Conservation (phyloP, 2,888 invertebrate species). For the Xestoiulus laeticollis region DNA sequence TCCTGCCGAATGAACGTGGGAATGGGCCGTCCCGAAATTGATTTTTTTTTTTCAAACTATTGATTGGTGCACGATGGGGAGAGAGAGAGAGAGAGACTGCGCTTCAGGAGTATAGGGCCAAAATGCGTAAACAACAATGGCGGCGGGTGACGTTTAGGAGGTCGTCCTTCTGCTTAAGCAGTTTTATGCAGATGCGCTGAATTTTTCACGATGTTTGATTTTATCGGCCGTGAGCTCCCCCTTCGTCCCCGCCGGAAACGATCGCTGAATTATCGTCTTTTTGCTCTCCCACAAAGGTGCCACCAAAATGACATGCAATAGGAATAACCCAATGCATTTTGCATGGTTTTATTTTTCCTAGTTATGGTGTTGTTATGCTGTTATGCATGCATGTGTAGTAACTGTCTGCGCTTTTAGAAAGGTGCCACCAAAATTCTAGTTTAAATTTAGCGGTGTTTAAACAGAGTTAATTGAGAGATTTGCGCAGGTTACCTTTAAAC, state of each 20-base stretch:
- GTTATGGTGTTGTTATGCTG: too few relatives aligned
- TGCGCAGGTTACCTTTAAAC: too few relatives aligned
- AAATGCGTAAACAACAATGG: slow-evolving; percentile 32
- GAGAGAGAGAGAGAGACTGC: background rate
- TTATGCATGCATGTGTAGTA: too few relatives aligned
- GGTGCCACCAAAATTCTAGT: too few relatives aligned
- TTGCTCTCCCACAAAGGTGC: background rate
- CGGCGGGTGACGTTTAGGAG: background rate
- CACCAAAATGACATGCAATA: background rate
- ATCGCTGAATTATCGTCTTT: background rate
- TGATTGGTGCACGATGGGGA: background rate
- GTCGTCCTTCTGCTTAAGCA: background rate
- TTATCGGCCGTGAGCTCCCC: background rate
- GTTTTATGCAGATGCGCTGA: background rate
- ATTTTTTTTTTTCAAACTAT: slow-evolving; percentile 30
- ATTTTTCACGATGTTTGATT: background rate
- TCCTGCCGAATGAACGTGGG: slow-evolving; percentile 8
- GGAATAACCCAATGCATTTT: too few relatives aligned
- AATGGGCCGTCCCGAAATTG: slow-evolving; percentile 39
- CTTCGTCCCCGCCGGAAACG: background rate
- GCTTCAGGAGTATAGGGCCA: background rate
- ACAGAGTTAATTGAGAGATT: too few relatives aligned
- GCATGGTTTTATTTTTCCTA: too few relatives aligned
- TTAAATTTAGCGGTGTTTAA: too few relatives aligned
- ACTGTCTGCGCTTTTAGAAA: too few relatives aligned